Evolutionary conservation across 2,113 vertebrate genomes (phyloP).

Genomic region (Miniopterus natalensis): DNA sequence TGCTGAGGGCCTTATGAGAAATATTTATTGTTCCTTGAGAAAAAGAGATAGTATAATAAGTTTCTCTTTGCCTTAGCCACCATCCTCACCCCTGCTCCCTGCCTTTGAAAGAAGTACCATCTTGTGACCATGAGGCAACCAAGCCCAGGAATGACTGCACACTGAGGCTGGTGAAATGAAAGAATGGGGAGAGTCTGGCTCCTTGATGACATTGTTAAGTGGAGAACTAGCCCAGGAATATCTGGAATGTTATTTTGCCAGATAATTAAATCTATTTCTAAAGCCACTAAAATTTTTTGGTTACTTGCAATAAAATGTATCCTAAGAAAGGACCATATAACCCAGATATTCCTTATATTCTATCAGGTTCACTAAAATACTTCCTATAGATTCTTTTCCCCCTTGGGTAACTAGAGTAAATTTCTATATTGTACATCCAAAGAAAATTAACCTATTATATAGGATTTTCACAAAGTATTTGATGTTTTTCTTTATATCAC

Average conservation of each 20-base stretch:
- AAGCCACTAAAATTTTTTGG: neutral
- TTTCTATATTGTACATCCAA: neutral
- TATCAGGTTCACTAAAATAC: neutral
- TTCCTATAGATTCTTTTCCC: neutral
- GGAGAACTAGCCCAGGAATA: neutral
- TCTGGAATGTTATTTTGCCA: constrained; percentile 10
- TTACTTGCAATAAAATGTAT: constrained; percentile 15
- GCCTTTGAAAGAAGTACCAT: neutral
- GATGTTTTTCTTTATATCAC: neutral
- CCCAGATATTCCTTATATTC: neutral
- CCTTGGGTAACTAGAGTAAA: neutral
- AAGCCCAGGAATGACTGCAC: neutral
- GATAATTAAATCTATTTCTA: constrained; percentile 53
- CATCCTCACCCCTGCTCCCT: neutral
- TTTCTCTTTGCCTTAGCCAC: neutral
- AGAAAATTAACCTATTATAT: neutral
- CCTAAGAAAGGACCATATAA: neutral
- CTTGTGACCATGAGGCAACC: neutral
- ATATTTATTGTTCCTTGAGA: neutral
- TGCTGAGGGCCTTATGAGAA: neutral
- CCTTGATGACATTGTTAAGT: neutral
- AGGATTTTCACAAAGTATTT: constrained; percentile 30
- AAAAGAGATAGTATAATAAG: neutral
- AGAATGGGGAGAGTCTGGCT: neutral
- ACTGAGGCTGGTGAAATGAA: neutral